Percentiles rank a stretch among this genome's conserved stretches.
Conservation (phyloP, 1,140 invertebrate species). For the Eriocheir sinensis region DNA sequence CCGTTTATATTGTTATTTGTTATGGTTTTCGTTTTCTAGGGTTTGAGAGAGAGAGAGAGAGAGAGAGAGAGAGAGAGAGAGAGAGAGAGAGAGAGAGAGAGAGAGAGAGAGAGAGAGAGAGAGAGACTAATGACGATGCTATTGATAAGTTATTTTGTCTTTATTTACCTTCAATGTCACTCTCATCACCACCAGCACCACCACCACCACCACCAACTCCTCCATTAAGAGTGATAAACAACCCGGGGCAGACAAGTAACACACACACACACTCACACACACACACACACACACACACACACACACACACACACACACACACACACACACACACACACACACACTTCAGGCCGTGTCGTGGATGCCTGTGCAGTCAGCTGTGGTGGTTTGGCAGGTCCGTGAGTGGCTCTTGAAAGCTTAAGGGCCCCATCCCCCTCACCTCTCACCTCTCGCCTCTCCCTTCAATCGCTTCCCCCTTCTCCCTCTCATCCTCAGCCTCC, state of each 20-base stretch:
- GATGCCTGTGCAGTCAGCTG: background rate
- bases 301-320: constrained; percentile 31
- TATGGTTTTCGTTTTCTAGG: no score
- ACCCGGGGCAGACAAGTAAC: background rate
- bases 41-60: no score
- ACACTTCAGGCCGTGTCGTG: background rate
- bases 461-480: background rate
- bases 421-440: background rate
- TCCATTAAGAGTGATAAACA: background rate
- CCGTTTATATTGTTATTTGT: no score
- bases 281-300: constrained; percentile 36
- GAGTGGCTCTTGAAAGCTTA: background rate
- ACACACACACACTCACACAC: background rate
- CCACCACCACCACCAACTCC: background rate
- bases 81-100: no score
- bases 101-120: no score
- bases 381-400: background rate
- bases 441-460: background rate
- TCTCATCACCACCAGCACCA: background rate
- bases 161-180: background rate
- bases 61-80: no score
- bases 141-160: background rate
- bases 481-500: background rate
- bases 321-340: constrained; percentile 25
- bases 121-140: background rate